Percentiles rank a stretch among this genome's conserved stretches.
These are phyloP conservation scores for Harmothoe impar DNA, from an alignment of 2,888 invertebrate species.

Conservation along the genomic window DNA sequence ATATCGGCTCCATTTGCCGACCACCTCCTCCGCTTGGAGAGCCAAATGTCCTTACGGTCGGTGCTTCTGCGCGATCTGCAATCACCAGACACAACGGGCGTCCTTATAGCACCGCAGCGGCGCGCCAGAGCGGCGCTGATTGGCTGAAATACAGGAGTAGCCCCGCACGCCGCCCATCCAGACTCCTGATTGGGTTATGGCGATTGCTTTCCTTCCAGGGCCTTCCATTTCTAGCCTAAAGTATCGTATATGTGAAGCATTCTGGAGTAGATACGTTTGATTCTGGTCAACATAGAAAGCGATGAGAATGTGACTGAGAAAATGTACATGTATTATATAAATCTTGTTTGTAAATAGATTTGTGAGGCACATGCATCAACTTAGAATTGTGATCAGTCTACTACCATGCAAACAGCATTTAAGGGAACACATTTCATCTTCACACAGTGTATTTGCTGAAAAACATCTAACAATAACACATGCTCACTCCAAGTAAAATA, in stretches of 20 bases:
- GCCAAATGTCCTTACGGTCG: slow-evolving; percentile 13
- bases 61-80: slow-evolving; percentile 45
- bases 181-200: slow-evolving; percentile 42
- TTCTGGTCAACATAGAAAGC: background rate
- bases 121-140: slow-evolving; percentile 43
- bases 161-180: background rate
- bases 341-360: no score
- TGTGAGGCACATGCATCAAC: no score
- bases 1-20: slow-evolving; percentile 44
- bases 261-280: background rate
- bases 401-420: no score
- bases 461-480: no score
- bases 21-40: slow-evolving; percentile 42
- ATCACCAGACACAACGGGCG: slow-evolving; percentile 41
- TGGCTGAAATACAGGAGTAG: slow-evolving; percentile 34
- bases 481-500: no score
- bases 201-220: slow-evolving; percentile 34
- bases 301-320: background rate
- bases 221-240: background rate
- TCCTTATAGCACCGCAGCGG: slow-evolving; percentile 46
- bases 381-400: no score
- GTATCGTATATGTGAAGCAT: background rate
- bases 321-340: no score
- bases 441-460: no score
- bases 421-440: background rate